These are phyloP conservation scores for Oryzias celebensis DNA, from an alignment of 2,113 vertebrate species.

Conservation along the genomic window DNA sequence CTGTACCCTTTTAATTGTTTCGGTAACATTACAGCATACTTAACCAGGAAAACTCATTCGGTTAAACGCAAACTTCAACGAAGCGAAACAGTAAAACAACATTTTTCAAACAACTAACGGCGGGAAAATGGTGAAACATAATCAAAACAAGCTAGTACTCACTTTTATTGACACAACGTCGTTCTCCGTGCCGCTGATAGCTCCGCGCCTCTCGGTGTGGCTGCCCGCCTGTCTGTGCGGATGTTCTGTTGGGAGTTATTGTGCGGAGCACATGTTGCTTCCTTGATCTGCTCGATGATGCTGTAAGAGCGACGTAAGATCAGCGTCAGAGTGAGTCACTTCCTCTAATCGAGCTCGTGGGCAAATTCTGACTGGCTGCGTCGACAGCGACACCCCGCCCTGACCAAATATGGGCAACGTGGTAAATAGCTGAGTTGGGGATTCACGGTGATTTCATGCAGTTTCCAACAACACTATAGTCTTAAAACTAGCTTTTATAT, in stretches of 20 bases:
- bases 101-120: no score
- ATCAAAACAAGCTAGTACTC: constrained; percentile 7
- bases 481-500: neutral
- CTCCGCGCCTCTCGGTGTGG: neutral
- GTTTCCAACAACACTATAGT: neutral
- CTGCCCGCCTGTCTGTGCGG: neutral
- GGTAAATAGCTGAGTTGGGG: constrained; percentile 15
- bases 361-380: constrained; percentile 29
- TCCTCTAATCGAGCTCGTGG: constrained; percentile 54
- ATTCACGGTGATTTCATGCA: neutral
- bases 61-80: no score
- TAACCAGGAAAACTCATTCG: no score
- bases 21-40: no score
- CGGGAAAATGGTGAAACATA: neutral
- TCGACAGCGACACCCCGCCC: constrained; percentile 7
- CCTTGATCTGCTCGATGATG: constrained; percentile 57
- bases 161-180: constrained; percentile 3
- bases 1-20: no score
- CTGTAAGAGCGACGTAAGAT: constrained; percentile 51
- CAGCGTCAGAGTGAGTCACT: constrained; percentile 79
- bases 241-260: constrained; percentile 37
- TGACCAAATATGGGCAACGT: constrained; percentile 66
- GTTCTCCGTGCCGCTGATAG: neutral
- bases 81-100: no score
- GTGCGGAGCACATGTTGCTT: constrained; percentile 68